Evolutionary conservation across 2,113 vertebrate genomes (phyloP), one percentile per base, ranked within the genome.

Genomic region (Nothoprocta pentlandii): DNA sequence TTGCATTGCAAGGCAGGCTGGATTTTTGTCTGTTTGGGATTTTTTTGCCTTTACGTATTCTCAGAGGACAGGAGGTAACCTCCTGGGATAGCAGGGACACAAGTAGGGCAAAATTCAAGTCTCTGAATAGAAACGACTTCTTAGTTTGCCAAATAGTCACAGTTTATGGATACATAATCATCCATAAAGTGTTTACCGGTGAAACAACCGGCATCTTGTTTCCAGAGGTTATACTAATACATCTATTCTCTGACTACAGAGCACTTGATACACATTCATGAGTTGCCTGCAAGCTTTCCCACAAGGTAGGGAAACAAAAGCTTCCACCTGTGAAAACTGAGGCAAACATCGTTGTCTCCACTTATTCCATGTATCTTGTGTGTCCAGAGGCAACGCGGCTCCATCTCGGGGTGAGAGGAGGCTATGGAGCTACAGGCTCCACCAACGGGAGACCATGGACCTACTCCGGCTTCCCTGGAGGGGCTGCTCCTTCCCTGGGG

Each of bases 191-290:
- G 0, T 86, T 89, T 85, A 66, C n/a, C 8, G 76, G 47, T 44
- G 75, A 93, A 89, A 58, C 42, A 47, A 87, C 69, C 30, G 2
- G 76, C 34, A 32, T 91, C 66, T 85, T 73, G 5, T 85, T 85
- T 90, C 70, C 68, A 70, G 58, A 81, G 23, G 56, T 44, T 51
- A 81, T 39, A 41, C 42, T 53, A 75, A 44, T 42, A 39, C 30
- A 54, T 36, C 32, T 67, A 11, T 54, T 80, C 83, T 56, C 61
- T 87, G 36, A 44, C 62, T 75, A 0, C 1, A 0, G 21, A 87
- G 8, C 14, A 8, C 28, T 66, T 79, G 62, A 77, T 71, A 10
- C 49, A 30, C 25, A 76, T 76, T 61, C 1, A 0, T 87, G 21
- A 91, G 59, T 44, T 91, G 67, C 77, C 63, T 83, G 79, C 58